Percentiles rank a stretch among this genome's conserved stretches.
Conservation (phyloP, 2,797 vertebrate genomes). For the Macropus fuliginosus region DNA sequence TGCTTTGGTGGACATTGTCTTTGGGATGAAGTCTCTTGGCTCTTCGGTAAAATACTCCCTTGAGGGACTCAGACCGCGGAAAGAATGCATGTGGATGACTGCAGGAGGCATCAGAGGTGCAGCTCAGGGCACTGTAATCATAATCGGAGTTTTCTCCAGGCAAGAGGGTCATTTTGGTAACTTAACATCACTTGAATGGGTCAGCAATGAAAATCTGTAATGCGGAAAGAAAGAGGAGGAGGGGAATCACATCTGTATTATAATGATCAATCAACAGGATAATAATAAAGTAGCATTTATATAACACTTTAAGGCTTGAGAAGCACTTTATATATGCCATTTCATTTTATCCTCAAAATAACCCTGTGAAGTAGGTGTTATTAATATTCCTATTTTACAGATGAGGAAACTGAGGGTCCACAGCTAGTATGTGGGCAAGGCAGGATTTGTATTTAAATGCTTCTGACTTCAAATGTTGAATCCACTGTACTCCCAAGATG, state of each 20-base stretch:
- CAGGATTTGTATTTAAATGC: neutral
- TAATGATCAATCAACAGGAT: neutral
- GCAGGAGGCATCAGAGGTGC: constrained; percentile 92
- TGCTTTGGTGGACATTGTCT: constrained; percentile 76
- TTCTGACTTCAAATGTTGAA: neutral
- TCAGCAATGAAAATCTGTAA: constrained; percentile 6
- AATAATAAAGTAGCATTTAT: neutral
- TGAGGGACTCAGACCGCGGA: constrained; percentile 90
- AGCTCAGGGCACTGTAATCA: constrained; percentile 97
- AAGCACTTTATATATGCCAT: neutral
- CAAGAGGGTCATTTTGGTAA: constrained; percentile 94
- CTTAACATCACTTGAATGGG: constrained; percentile 89
- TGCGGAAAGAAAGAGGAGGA: constrained; percentile 30
- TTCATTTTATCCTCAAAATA: neutral
- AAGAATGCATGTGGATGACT: constrained; percentile 87
- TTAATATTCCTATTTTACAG: neutral
- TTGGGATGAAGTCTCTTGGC: constrained; percentile 89
- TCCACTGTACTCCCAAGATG: neutral
- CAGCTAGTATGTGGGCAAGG: neutral
- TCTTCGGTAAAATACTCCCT: constrained; percentile 95
- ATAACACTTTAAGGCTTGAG: neutral
- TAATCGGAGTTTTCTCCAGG: constrained; percentile 98
- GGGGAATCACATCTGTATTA: neutral
- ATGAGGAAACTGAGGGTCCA: neutral
- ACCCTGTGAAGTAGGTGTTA: neutral